Percentiles rank a stretch among this genome's conserved stretches.
Conservation (phyloP, 2,888 invertebrate genomes). For the Alsophila aescularia region DNA sequence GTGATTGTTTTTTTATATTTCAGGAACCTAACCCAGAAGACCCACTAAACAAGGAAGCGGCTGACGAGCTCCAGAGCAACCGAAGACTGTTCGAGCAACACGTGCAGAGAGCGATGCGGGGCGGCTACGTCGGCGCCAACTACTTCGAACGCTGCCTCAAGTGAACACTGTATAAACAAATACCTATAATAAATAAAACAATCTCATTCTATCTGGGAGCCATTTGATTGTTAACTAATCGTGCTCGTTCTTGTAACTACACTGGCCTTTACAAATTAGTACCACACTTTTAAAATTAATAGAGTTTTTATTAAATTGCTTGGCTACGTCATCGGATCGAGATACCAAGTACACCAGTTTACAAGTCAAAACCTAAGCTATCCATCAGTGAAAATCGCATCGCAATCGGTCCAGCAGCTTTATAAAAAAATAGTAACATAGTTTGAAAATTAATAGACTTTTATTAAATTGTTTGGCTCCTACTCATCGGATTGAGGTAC, state of each 20-base stretch:
- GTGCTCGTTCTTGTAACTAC: background rate
- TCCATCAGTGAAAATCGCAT: too few relatives aligned
- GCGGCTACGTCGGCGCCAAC: constrained; percentile 96
- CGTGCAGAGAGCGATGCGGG: constrained; percentile 97
- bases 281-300: too few relatives aligned
- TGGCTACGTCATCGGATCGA: too few relatives aligned
- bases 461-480: too few relatives aligned
- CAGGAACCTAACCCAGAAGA: constrained; percentile 99
- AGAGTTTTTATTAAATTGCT: too few relatives aligned
- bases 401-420: too few relatives aligned
- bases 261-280: too few relatives aligned
- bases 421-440: too few relatives aligned
- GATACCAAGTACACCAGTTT: too few relatives aligned
- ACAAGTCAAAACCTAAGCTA: too few relatives aligned
- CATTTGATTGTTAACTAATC: constrained; percentile 39
- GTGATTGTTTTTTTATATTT: constrained; percentile 31
- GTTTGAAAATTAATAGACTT: too few relatives aligned
- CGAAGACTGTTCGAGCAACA: constrained; percentile 97
- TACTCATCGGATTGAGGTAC: too few relatives aligned
- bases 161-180: constrained; percentile 85
- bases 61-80: constrained; percentile 97
- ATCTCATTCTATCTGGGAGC: constrained; percentile 69
- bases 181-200: constrained; percentile 71
- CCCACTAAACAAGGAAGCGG: constrained; percentile 99
- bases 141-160: constrained; percentile 98